Conservation (phyloP, 2,888 invertebrate genomes). For the Sceliomorpha sp. region DNA sequence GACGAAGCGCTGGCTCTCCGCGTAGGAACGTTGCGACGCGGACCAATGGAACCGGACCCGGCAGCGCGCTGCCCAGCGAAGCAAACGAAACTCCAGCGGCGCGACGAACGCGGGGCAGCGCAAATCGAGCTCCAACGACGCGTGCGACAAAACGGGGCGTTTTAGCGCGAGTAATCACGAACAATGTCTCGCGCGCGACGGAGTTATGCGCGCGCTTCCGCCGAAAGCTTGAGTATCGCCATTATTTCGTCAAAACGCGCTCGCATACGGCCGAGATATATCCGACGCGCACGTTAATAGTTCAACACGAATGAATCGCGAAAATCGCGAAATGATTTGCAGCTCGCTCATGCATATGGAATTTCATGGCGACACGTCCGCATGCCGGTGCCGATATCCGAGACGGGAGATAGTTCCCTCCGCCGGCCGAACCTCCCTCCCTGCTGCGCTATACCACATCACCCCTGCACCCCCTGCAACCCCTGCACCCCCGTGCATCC, state of each 20-base stretch:
- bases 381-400: conserved; percentile 46
- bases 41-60: conserved; percentile 29
- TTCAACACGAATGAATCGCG: conserved; percentile 33
- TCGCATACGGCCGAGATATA: conserved; percentile 19
- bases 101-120: too few species aligned
- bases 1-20: conserved; percentile 41
- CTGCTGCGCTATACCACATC: too few species aligned
- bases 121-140: too few species aligned
- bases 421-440: too few species aligned
- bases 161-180: conserved; percentile 33
- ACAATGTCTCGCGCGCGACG: conserved; percentile 34
- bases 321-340: conserved; percentile 44
- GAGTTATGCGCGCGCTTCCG: conserved; percentile 25
- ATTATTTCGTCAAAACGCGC: conserved; percentile 35
- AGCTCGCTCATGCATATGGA: conserved; percentile 69
- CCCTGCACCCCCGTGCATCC: too few species aligned
- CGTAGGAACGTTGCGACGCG: conserved; percentile 16
- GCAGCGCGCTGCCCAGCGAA: conserved; percentile 26
- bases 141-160: conserved; percentile 32
- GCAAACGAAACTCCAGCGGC: conserved; percentile 43
- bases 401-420: conserved; percentile 39
- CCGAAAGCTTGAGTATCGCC: conserved; percentile 23
- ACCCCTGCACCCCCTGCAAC: too few species aligned
- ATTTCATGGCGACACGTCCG: conserved; percentile 67
- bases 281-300: conserved; percentile 35